Evolutionary conservation across 2,888 invertebrate species (phyloP).

Genomic region (Anoplius nigerrimus): DNA sequence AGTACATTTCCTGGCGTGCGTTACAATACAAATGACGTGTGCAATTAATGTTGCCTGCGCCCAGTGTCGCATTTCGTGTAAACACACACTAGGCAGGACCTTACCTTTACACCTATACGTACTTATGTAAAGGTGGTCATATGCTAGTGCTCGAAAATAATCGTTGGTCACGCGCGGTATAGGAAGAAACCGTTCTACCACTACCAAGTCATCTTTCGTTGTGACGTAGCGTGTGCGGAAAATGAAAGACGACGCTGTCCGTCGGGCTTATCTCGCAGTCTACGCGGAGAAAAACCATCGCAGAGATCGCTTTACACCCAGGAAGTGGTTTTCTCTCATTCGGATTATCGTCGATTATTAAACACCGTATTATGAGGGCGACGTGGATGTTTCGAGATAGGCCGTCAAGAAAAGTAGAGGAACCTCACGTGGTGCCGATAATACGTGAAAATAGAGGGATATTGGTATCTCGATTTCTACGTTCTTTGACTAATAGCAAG

Average conservation of each 20-base stretch:
- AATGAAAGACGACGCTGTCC: slow-evolving; percentile 3
- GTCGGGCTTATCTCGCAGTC: not conserved
- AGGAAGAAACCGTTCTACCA: not conserved
- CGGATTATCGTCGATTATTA: slow-evolving; percentile 10
- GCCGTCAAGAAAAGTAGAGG: not conserved
- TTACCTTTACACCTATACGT: no score
- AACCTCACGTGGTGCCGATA: not conserved
- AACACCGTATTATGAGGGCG: not conserved
- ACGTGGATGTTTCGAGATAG: slow-evolving; percentile 12
- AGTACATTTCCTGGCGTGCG: not conserved
- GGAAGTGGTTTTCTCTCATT: not conserved
- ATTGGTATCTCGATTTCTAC: slow-evolving; percentile 18
- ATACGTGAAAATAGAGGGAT: not conserved
- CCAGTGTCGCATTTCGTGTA: slow-evolving; percentile 5
- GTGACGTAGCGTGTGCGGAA: slow-evolving; percentile 3
- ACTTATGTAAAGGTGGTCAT: no score
- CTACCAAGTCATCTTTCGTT: slow-evolving; percentile 6
- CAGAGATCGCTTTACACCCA: no score
- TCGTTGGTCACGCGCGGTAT: slow-evolving; percentile 29
- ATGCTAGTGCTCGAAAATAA: no score
- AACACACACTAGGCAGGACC: not conserved
- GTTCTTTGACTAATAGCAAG: slow-evolving; percentile 6
- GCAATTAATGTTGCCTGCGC: slow-evolving; percentile 25
- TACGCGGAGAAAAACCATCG: not conserved
- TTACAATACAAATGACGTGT: slow-evolving; percentile 4